Percentiles rank a stretch among this genome's conserved stretches.
phyloP scores from a whole-genome alignment of 2,888 invertebrate genomes.

The Amblyjoppa proteus region DNA sequence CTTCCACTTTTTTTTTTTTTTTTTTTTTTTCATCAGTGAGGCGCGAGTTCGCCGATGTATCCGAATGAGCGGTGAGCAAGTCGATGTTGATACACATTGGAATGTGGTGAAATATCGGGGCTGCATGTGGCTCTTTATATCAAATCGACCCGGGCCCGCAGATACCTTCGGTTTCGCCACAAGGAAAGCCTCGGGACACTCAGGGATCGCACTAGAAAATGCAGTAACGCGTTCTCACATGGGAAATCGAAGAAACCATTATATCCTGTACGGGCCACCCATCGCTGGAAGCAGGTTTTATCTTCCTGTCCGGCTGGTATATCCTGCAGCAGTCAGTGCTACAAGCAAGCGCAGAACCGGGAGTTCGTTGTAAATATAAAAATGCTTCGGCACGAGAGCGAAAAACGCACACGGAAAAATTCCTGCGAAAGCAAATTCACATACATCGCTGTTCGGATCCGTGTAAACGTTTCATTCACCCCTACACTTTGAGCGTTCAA shows the following conservation, averaged over 20 bases:
- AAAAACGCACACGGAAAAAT: constrained; percentile 41
- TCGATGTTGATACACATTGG: constrained; percentile 11
- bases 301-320: constrained; percentile 13
- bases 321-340: constrained; percentile 12
- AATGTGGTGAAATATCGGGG: constrained; percentile 4
- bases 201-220: constrained; percentile 56
- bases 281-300: constrained; percentile 20
- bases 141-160: constrained; percentile 56
- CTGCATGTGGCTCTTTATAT: constrained; percentile 37
- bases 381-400: constrained; percentile 21
- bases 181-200: constrained; percentile 46
- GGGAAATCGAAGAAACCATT: constrained; percentile 72
- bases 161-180: constrained; percentile 20
- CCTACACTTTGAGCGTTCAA: constrained; percentile 17
- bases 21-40: constrained; percentile 6
- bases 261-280: constrained; percentile 61
- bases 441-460: constrained; percentile 34
- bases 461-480: constrained; percentile 46
- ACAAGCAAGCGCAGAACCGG: background rate
- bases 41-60: constrained; percentile 2
- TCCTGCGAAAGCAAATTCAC: constrained; percentile 52
- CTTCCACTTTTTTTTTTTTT: constrained; percentile 6
- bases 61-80: constrained; percentile 39
- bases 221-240: constrained; percentile 69
- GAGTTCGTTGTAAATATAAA: constrained; percentile 22